phyloP scores from a whole-genome alignment of 2,113 vertebrate species.

The Sceloporus undulatus region DNA sequence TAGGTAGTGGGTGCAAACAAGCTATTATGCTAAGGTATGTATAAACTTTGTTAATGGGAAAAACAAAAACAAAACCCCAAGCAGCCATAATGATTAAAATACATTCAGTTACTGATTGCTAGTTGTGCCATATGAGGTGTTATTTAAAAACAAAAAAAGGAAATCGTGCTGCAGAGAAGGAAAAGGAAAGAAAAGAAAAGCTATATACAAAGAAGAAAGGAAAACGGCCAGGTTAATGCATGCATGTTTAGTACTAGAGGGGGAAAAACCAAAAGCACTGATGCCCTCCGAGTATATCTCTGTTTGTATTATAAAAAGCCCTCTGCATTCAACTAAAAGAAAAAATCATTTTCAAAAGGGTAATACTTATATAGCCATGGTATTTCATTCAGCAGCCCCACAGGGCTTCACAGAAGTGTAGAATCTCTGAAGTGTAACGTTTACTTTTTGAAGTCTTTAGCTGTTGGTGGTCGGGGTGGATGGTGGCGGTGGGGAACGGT shows the following conservation, averaged over 20 bases:
- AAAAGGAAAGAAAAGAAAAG: conserved; percentile 55
- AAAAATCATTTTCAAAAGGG: conserved; percentile 81
- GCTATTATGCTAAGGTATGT: conserved; percentile 79
- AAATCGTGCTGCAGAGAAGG: conserved; percentile 81
- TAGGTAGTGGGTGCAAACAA: conserved; percentile 82
- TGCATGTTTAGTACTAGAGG: conserved; percentile 80
- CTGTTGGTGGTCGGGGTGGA: conserved; percentile 54
- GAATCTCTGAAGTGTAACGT: conserved; percentile 56
- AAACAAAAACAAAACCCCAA: conserved; percentile 54
- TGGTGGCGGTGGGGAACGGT: conserved; percentile 59
- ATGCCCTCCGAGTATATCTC: conserved; percentile 78
- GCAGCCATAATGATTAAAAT: conserved; percentile 84
- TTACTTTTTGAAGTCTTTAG: conserved; percentile 79
- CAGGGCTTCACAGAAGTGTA: neutral
- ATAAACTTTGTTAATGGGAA: conserved; percentile 79
- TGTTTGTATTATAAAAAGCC: conserved; percentile 82
- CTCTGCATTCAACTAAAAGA: conserved; percentile 84
- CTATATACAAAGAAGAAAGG: conserved; percentile 77
- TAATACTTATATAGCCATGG: conserved; percentile 75
- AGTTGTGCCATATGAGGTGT: conserved; percentile 77
- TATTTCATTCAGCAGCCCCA: neutral
- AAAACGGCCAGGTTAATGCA: conserved; percentile 80
- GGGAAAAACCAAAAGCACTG: conserved; percentile 72
- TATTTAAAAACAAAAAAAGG: conserved; percentile 61
- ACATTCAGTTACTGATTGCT: conserved; percentile 85